Percentiles rank a stretch among this genome's conserved stretches.
phyloP scores from a whole-genome alignment of 2,113 vertebrate species.

The Panthera tigris region DNA sequence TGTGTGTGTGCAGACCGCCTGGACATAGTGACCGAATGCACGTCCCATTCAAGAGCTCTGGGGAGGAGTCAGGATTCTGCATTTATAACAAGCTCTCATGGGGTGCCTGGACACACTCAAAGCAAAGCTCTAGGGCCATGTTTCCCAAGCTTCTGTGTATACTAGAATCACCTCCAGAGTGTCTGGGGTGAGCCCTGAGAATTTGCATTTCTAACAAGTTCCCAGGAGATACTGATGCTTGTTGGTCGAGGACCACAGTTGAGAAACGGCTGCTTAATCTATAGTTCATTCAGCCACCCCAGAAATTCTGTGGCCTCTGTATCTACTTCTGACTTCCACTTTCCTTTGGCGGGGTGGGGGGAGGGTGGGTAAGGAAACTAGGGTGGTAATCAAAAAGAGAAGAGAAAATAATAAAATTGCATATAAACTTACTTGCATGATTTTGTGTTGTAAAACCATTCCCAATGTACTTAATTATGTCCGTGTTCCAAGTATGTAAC shows the following conservation, averaged over 20 bases:
- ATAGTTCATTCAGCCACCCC: neutral
- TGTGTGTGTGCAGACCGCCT: fast-evolving
- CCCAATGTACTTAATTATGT: neutral
- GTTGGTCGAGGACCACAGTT: neutral
- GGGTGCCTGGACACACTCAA: neutral
- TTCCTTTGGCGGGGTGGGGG: neutral
- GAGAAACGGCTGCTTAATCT: neutral
- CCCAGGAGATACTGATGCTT: neutral
- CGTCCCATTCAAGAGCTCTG: neutral
- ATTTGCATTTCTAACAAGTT: neutral
- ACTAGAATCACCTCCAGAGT: neutral
- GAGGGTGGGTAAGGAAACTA: neutral
- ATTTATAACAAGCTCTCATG: neutral
- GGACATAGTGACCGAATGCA: neutral
- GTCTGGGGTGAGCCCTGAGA: neutral
- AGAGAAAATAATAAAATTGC: neutral
- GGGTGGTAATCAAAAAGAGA: neutral
- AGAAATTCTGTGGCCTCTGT: neutral
- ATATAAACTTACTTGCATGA: neutral
- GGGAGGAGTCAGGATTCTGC: neutral
- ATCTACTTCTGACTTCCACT: neutral
- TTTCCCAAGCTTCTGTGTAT: neutral
- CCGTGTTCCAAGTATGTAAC: neutral
- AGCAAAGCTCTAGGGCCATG: neutral
- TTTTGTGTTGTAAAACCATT: neutral